phyloP scores from a whole-genome alignment of 2,888 invertebrate species.

The Agrochola lota region DNA sequence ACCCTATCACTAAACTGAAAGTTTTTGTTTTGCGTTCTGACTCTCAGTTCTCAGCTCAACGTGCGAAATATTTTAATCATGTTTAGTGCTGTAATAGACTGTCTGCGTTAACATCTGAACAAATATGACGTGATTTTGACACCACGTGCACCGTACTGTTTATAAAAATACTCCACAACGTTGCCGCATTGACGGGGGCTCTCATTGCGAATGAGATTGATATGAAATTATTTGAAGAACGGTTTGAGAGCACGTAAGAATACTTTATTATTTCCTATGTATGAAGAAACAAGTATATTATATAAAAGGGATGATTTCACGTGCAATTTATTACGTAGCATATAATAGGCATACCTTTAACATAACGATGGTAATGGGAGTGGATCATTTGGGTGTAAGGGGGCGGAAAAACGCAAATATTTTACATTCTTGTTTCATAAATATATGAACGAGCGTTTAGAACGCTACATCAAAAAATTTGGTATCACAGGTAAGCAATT shows the following conservation, averaged over 20 bases:
- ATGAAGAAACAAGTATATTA: slow-evolving; percentile 40
- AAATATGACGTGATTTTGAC: slow-evolving; percentile 41
- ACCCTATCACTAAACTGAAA: slow-evolving; percentile 21
- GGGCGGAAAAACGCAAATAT: slow-evolving; percentile 77
- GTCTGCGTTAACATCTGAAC: slow-evolving; percentile 52
- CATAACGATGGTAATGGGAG: slow-evolving; percentile 76
- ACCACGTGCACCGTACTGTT: slow-evolving; percentile 26
- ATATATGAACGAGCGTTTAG: slow-evolving; percentile 64
- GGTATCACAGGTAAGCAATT: background rate
- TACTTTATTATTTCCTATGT: slow-evolving; percentile 48
- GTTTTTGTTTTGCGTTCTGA: slow-evolving; percentile 21
- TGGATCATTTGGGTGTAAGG: slow-evolving; percentile 78
- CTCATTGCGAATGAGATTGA: slow-evolving; percentile 31
- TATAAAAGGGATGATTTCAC: slow-evolving; percentile 53
- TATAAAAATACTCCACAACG: slow-evolving; percentile 29
- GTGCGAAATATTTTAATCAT: slow-evolving; percentile 59
- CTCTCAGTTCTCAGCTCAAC: slow-evolving; percentile 22
- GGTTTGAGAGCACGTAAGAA: slow-evolving; percentile 37
- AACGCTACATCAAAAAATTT: slow-evolving; percentile 27
- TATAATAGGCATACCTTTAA: slow-evolving; percentile 68
- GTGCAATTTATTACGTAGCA: slow-evolving; percentile 61
- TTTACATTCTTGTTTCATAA: slow-evolving; percentile 73
- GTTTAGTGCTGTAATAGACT: slow-evolving; percentile 60
- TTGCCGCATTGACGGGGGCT: slow-evolving; percentile 30
- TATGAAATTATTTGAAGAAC: slow-evolving; percentile 28